Evolutionary conservation across 2,113 vertebrate species (phyloP), one percentile per base, ranked within the genome.

Genomic region (Xenus cinereus): DNA sequence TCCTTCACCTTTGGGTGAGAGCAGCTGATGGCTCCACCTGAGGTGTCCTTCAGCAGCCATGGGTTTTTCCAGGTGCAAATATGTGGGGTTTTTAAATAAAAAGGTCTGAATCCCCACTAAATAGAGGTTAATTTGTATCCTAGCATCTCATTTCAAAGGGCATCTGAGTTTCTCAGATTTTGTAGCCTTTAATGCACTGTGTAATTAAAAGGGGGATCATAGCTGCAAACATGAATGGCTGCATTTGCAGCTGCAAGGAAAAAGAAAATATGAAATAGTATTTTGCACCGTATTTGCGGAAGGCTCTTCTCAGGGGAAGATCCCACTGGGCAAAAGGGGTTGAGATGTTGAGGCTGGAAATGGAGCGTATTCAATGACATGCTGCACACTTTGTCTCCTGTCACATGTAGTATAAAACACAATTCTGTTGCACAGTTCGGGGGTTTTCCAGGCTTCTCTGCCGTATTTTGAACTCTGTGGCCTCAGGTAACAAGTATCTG

Each of bases 301-400:
- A 64, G 35, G 35, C 5, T 86, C 7, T 20, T 74, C 20, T 6
- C 24, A 59, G 0, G 6, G 60, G 60, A 68, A 64, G 74, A 48
- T 81, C 48, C 60, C 84, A 41, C 1, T n/a, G n/a, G 76, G 67
- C 28, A 46, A 78, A 62, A 6, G 5, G 48, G 14, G 19, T 20
- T 37, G 84, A 51, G 82, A 16, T 35, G 54, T 7, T 56, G 32
- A 35, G 41, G 28, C 4, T 75, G 90, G 68, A 45, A 74, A 22
- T 26, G 54, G 43, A 33, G 14, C 5, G 1, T 18, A 6, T 17
- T 67, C n/a, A 7, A 1, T n/a, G 46, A 46, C 6, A 1, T 6
- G 27, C 57, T 5, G 15, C 59, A 43, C 14, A 2, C 86, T 80
- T 14, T 67, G 45, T 57, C 59, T 73, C 59, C n/a, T 33, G 59